Conservation (phyloP, 2,888 invertebrate species). For the Bombylius discolor region DNA sequence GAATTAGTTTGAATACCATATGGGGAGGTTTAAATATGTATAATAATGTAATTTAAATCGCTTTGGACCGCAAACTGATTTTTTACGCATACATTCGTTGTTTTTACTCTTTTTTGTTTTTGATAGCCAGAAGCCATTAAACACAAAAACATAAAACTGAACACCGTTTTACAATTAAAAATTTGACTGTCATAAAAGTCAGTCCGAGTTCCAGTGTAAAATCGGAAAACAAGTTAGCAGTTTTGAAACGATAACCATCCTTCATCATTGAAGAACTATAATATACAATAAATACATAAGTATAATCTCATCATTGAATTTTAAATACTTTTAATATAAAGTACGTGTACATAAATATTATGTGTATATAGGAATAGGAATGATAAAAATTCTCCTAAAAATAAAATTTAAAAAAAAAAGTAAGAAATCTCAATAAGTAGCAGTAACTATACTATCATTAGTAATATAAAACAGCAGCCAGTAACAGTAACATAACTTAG, state of each 20-base stretch:
- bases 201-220: not conserved
- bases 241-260: not conserved
- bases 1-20: too few relatives aligned
- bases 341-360: not conserved
- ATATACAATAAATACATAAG: too few relatives aligned
- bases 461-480: not conserved
- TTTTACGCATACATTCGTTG: not conserved
- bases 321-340: not conserved
- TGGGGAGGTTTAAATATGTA: too few relatives aligned
- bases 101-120: not conserved
- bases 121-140: constrained; percentile 6
- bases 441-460: not conserved
- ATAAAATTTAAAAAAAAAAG: not conserved
- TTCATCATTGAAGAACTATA: too few relatives aligned
- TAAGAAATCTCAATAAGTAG: not conserved
- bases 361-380: not conserved
- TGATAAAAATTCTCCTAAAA: not conserved
- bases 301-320: too few relatives aligned
- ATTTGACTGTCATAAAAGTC: not conserved
- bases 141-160: constrained; percentile 5
- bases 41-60: not conserved
- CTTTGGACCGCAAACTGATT: not conserved
- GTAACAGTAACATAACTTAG: not conserved
- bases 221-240: not conserved
- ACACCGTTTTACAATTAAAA: constrained; percentile 10